Base-by-base conservation (phyloP, 2,113 vertebrate species). In the Oryzias javanicus region DNA sequence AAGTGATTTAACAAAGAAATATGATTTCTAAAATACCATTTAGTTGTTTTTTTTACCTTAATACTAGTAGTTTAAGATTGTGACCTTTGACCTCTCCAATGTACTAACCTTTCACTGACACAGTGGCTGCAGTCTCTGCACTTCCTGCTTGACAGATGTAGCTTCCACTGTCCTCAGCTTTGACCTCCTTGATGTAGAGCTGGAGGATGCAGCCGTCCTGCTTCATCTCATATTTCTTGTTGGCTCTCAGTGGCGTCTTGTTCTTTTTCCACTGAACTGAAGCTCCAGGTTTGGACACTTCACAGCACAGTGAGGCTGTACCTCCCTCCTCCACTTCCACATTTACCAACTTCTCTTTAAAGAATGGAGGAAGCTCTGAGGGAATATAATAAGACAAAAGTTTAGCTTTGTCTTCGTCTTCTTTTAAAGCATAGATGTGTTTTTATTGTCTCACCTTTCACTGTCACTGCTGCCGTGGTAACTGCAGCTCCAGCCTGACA, bases 21-120 rank as follows among this genome's bases (percentile, higher is more conserved):
- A 27, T 6, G 25, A 27, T 27, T 27, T 6, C 25, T 5, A 27
- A 4, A 27, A 27, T 27, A 27, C 25, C 4, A 0, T 27, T 27
- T 27, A 22, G 4, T 27, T 25, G 25, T 25, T 27, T 5, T 35
- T 35, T 35, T 1, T 35, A 35, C 8, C 7, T 10, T 10, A 10
- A 35, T 10, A 35, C 1, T 3, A 2, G 3, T 10, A 3, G 2
- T 35, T 35, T 35, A 35, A 10, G 7, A 10, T 35, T 8, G 7
- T 2, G 8, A 35, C 29, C 8, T 35, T 10, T 35, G 17, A 16
- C 5, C 17, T 18, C 45, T 18, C n/a, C 3, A n/a, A 7, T 46
- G 10, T 18, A 47, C 86, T 82, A 77, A 93, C 95, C 95, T 88
- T 84, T 93, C 52, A 97, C 94, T 20, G 58, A 13, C 0, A 89